Conservation (phyloP, 2,888 invertebrate species). For the Tryphoninae sp. region DNA sequence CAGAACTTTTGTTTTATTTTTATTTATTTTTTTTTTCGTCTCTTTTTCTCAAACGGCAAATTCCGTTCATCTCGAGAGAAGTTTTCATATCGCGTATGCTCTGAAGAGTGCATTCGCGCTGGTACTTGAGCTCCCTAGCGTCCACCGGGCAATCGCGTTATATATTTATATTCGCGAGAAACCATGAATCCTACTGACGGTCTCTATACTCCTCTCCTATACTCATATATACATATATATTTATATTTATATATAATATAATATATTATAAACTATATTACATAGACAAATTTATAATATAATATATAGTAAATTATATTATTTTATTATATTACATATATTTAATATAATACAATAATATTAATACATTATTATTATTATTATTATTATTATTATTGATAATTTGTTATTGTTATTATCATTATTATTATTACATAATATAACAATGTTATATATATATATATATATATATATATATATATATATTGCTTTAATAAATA, state of each 20-base stretch:
- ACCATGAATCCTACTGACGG: slow-evolving; percentile 38
- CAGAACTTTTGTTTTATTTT: not conserved
- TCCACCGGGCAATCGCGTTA: slow-evolving; percentile 35
- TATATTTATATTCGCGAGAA: slow-evolving; percentile 52
- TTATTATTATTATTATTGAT: too few relatives aligned
- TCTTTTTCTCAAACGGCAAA: slow-evolving; percentile 37
- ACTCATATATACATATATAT: not conserved
- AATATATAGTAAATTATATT: too few relatives aligned
- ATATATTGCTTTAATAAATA: slow-evolving; percentile 35
- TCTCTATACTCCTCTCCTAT: slow-evolving; percentile 5
- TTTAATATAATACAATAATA: too few relatives aligned
- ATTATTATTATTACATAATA: too few relatives aligned
- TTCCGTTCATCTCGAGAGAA: slow-evolving; percentile 32
- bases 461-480: not conserved
- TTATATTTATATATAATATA: not conserved
- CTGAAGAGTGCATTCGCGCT: slow-evolving; percentile 30
- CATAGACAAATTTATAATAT: too few relatives aligned
- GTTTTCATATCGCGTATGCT: slow-evolving; percentile 27
- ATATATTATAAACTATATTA: not conserved
- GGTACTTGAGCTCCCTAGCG: slow-evolving; percentile 44
- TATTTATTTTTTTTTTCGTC: slow-evolving; percentile 25
- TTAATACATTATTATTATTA: not conserved
- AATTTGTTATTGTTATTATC: too few relatives aligned
- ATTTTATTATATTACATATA: too few relatives aligned
- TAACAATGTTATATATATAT: not conserved